Percentiles rank a stretch among this genome's conserved stretches.
phyloP scores from a whole-genome alignment of 2,797 vertebrate genomes.

The Ceyx erithaca region DNA sequence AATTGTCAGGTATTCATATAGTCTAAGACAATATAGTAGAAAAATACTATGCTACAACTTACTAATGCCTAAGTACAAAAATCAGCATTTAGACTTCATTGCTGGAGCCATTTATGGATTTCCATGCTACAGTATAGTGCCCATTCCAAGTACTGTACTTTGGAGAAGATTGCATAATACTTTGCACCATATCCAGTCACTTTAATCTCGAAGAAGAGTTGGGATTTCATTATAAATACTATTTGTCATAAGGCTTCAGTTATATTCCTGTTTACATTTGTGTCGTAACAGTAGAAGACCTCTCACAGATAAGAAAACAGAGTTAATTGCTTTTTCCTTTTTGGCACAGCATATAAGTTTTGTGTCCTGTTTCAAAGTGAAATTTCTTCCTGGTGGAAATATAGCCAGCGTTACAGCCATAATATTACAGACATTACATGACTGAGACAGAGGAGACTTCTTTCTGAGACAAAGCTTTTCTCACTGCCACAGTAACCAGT shows the following conservation, averaged over 20 bases:
- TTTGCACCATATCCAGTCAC: background rate
- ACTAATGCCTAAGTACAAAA: background rate
- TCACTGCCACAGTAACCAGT: background rate
- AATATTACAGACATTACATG: background rate
- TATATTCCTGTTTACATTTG: background rate
- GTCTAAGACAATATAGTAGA: background rate
- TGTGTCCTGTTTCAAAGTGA: background rate
- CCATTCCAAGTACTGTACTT: background rate
- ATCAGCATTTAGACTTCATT: background rate
- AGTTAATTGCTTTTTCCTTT: background rate
- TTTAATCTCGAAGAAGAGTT: background rate
- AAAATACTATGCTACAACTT: background rate
- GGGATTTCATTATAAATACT: background rate
- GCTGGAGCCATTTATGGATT: background rate
- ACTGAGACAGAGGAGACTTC: background rate
- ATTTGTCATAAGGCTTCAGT: background rate
- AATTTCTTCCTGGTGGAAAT: background rate
- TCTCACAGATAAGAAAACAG: background rate
- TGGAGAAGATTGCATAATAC: background rate
- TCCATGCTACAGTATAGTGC: background rate
- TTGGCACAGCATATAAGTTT: background rate
- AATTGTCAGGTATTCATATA: background rate
- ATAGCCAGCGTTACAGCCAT: background rate
- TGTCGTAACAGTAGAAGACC: accelerated
- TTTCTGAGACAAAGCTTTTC: background rate